Evolutionary conservation across 1,140 invertebrate species (phyloP).

Genomic region (Eumaeus atala): DNA sequence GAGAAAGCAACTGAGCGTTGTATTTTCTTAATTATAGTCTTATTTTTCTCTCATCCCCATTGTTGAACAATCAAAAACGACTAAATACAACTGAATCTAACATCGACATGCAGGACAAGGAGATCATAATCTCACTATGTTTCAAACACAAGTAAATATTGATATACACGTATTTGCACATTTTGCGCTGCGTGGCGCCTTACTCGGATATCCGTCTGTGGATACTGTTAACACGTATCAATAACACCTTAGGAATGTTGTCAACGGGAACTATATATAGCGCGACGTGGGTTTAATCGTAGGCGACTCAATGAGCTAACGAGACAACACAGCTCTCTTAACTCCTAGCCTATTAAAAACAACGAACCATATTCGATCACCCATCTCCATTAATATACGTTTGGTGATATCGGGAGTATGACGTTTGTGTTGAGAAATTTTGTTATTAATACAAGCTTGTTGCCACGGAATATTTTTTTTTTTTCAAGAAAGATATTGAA

Average conservation of each 20-base stretch:
- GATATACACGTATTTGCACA: no score
- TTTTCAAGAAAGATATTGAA: no score
- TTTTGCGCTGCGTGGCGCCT: no score
- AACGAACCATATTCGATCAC: conserved; percentile 3
- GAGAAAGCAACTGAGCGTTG: no score
- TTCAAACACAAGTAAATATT: no score
- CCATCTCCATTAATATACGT: conserved; percentile 7
- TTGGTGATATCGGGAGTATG: conserved; percentile 1
- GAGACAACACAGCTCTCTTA: conserved; percentile 12
- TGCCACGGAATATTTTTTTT: not conserved
- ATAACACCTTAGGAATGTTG: conserved; percentile 25
- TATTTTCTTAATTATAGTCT: no score
- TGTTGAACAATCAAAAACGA: no score
- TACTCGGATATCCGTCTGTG: conserved; percentile 13
- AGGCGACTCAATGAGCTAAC: conserved; percentile 26
- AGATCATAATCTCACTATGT: no score
- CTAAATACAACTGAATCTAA: no score
- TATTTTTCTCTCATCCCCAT: no score
- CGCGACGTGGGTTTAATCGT: conserved; percentile 31
- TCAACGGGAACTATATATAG: conserved; percentile 30
- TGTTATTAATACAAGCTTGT: not conserved
- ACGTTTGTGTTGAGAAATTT: not conserved
- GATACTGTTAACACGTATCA: not conserved
- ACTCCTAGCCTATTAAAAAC: no score
- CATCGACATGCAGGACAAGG: no score